A percentile compares a stretch with the other conserved stretches of the same genome.
These are phyloP conservation scores for Prionace glauca DNA, from an alignment of 2,797 vertebrate genomes.

Conservation along the genomic window DNA sequence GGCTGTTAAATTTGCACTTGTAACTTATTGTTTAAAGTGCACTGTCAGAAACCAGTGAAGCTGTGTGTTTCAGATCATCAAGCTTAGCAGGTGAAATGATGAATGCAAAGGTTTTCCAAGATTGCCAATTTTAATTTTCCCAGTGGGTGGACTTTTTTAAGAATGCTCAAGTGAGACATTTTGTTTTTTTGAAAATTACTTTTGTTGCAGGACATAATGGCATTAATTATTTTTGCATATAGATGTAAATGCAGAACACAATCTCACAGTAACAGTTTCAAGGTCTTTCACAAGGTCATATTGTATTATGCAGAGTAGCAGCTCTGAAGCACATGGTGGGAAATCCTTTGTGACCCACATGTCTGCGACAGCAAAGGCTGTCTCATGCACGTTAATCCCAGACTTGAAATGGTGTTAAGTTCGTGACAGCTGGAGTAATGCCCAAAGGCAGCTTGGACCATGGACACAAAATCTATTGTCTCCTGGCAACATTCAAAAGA, in stretches of 20 bases:
- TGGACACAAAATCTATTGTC: neutral
- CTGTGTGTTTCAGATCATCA: neutral
- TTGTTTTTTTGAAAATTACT: neutral
- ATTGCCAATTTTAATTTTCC: neutral
- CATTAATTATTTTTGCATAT: neutral
- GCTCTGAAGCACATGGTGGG: slow-evolving; percentile 40
- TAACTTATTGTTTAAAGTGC: neutral
- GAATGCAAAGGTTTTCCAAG: neutral
- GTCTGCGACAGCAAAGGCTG: slow-evolving; percentile 45
- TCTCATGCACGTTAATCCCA: slow-evolving; percentile 49
- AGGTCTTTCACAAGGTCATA: slow-evolving; percentile 34
- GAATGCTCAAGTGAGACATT: neutral
- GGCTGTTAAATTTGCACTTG: neutral
- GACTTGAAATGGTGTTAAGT: slow-evolving; percentile 39
- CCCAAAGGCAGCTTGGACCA: slow-evolving; percentile 45
- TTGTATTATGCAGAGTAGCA: neutral
- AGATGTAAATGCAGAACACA: neutral
- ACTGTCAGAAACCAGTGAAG: neutral
- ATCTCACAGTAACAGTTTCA: neutral
- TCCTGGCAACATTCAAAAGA: neutral
- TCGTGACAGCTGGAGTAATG: slow-evolving; percentile 48
- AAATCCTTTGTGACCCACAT: slow-evolving; percentile 51
- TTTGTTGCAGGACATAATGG: too few relatives aligned
- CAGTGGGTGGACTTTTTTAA: neutral
- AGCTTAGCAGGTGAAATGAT: neutral